phyloP scores from a whole-genome alignment of 2,797 vertebrate genomes.

The Enteromius thamalakanensis region DNA sequence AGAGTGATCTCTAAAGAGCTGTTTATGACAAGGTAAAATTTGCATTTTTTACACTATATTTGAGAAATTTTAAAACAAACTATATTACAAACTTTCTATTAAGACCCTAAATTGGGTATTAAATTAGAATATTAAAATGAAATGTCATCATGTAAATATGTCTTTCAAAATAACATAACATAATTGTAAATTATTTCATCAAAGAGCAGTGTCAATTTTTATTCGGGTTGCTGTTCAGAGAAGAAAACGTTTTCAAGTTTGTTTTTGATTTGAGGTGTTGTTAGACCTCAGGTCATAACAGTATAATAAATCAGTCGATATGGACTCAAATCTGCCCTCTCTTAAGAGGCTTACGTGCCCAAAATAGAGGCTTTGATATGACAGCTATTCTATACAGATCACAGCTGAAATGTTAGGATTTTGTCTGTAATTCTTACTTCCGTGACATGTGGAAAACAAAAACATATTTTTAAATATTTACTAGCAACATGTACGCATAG shows the following conservation, averaged over 20 bases:
- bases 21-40: too few species aligned
- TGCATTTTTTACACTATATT: too few species aligned
- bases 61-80: too few species aligned
- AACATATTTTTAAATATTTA: not conserved
- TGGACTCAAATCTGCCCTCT: conserved; percentile 30
- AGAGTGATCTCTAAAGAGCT: too few species aligned
- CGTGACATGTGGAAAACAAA: not conserved
- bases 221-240: not conserved
- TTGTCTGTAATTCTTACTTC: not conserved
- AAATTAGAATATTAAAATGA: not conserved
- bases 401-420: not conserved
- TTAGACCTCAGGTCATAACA: not conserved
- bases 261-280: conserved; percentile 1
- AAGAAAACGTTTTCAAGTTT: not conserved
- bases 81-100: too few species aligned
- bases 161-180: not conserved
- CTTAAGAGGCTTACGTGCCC: conserved; percentile 28
- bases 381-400: conserved; percentile 10
- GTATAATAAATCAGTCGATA: conserved; percentile 18
- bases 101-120: not conserved
- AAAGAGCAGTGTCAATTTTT: not conserved
- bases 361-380: conserved; percentile 31
- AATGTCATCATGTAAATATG: not conserved
- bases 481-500: not conserved
- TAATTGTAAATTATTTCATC: not conserved